Conservation (phyloP, 2,113 vertebrate genomes). For the Morone chrysops region DNA sequence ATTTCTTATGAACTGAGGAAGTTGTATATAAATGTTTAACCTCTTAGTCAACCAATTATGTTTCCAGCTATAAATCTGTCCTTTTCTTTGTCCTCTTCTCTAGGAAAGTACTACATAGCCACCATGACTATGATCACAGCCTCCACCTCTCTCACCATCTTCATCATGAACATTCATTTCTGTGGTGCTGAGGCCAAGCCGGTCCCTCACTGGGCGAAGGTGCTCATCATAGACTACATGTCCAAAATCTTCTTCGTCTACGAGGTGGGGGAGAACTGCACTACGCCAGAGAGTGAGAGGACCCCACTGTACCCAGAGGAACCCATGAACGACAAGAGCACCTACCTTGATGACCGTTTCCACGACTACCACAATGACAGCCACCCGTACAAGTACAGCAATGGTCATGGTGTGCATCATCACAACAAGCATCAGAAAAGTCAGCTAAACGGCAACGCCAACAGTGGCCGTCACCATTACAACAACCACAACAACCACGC, state of each 20-base stretch:
- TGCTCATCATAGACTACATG: slow-evolving; percentile 97
- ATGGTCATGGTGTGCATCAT: slow-evolving; percentile 51
- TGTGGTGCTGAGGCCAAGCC: slow-evolving; percentile 96
- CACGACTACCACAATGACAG: slow-evolving; percentile 57
- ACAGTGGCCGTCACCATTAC: slow-evolving; percentile 39
- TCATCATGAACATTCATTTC: slow-evolving; percentile 99
- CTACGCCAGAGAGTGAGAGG: slow-evolving; percentile 77
- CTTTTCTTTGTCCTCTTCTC: slow-evolving; percentile 27
- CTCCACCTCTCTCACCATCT: slow-evolving; percentile 96
- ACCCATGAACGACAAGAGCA: slow-evolving; percentile 49
- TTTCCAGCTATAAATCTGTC: neutral
- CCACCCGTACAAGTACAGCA: slow-evolving; percentile 67
- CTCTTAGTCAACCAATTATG: neutral
- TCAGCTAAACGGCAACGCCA: slow-evolving; percentile 61
- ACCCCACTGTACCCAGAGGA: slow-evolving; percentile 78
- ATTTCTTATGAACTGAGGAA: neutral
- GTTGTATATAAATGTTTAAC: neutral
- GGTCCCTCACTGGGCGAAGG: slow-evolving; percentile 95
- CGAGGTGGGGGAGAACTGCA: slow-evolving; percentile 96
- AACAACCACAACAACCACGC: slow-evolving; percentile 64
- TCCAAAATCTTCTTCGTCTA: slow-evolving; percentile 96
- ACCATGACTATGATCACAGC: slow-evolving; percentile 99
- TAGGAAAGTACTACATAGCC: slow-evolving; percentile 98
- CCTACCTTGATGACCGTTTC: slow-evolving; percentile 36
- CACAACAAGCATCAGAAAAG: slow-evolving; percentile 49